phyloP scores from a whole-genome alignment of 2,888 invertebrate species.

The Aspidiotus rigidus region DNA sequence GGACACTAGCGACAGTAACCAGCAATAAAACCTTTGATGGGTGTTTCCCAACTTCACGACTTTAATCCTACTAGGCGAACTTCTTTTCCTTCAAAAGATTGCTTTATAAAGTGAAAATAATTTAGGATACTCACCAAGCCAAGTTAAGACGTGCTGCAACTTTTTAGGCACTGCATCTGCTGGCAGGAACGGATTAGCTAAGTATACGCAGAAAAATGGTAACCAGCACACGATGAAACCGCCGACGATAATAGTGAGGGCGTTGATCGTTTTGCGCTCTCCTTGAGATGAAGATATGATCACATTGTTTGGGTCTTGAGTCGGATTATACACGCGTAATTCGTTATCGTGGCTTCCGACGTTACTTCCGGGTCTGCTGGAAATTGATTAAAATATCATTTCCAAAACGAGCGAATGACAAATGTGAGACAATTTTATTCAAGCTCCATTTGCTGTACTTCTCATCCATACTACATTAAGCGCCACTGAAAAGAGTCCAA shows the following conservation, averaged over 20 bases:
- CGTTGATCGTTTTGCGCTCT: conserved; percentile 81
- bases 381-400: neutral
- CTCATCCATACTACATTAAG: no score
- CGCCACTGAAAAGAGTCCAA: no score
- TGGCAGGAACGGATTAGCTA: conserved; percentile 68
- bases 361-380: no score
- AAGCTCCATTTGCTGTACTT: no score
- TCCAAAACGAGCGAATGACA: neutral
- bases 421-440: no score
- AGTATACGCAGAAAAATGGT: conserved; percentile 74
- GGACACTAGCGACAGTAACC: no score
- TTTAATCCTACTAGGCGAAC: no score
- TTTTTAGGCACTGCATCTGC: conserved; percentile 52
- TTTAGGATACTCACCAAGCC: conserved; percentile 54
- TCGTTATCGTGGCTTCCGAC: neutral
- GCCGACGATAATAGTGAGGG: conserved; percentile 75
- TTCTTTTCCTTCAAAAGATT: no score
- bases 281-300: conserved; percentile 49
- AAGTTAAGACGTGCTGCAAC: conserved; percentile 66
- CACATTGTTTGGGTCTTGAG: conserved; percentile 22
- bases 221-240: conserved; percentile 83
- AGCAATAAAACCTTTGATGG: no score
- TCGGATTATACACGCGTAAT: conserved; percentile 2
- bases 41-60: no score
- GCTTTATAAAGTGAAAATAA: no score